Evolutionary conservation across 2,888 invertebrate species (phyloP).

Genomic region (Crioceris asparagi): DNA sequence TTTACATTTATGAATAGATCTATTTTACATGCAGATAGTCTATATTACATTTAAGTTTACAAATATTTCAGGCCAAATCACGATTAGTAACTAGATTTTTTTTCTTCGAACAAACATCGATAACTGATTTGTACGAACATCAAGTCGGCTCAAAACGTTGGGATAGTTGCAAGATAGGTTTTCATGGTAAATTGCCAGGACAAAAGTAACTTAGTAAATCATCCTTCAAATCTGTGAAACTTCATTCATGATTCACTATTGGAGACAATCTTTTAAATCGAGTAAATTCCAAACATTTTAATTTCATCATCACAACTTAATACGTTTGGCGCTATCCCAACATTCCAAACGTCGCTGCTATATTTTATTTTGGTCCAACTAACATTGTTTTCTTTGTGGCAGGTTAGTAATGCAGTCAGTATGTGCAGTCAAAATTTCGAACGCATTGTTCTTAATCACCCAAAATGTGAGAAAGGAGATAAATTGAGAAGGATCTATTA

Average conservation of each 20-base stretch:
- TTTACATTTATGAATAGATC: constrained; percentile 28
- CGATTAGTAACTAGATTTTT: constrained; percentile 28
- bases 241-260: too few species aligned
- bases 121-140: constrained; percentile 27
- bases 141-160: too few species aligned
- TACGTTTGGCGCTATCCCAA: too few species aligned
- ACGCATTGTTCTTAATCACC: constrained; percentile 28
- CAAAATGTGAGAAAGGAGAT: constrained; percentile 9
- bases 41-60: constrained; percentile 34
- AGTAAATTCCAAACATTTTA: too few species aligned
- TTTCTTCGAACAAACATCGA: constrained; percentile 20
- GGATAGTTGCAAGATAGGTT: too few species aligned
- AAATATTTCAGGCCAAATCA: constrained; percentile 35
- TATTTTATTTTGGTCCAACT: constrained; percentile 31
- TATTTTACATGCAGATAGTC: constrained; percentile 31
- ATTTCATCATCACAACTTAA: too few species aligned
- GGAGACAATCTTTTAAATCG: too few species aligned
- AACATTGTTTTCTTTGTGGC: constrained; percentile 30
- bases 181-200: too few species aligned
- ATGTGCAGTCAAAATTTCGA: constrained; percentile 31
- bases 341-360: background rate
- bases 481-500: too few species aligned
- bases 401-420: constrained; percentile 32
- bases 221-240: too few species aligned
- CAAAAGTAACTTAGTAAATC: too few species aligned